Percentiles rank a stretch among this genome's conserved stretches.
Conservation (phyloP, 2,888 invertebrate genomes). For the Himalopsyche tibetana region DNA sequence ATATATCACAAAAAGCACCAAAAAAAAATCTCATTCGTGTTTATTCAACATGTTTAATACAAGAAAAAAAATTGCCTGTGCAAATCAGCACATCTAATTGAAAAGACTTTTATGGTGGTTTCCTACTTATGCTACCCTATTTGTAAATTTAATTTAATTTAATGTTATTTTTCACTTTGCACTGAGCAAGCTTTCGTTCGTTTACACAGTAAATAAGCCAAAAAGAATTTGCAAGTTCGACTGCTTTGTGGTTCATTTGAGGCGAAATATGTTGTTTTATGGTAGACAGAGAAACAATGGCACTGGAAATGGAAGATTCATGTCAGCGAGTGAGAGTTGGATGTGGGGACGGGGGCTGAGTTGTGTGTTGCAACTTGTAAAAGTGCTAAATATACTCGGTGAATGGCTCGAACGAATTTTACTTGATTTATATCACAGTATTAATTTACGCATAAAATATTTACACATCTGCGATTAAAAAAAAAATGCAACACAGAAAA, state of each 20-base stretch:
- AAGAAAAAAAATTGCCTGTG: too few relatives aligned
- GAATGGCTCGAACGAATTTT: neutral
- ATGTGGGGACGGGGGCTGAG: conserved; percentile 16
- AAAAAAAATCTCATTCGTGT: too few relatives aligned
- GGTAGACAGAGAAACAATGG: conserved; percentile 37
- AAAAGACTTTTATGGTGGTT: too few relatives aligned
- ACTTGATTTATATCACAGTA: neutral
- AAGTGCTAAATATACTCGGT: neutral
- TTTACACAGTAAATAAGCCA: neutral
- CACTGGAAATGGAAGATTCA: conserved; percentile 60
- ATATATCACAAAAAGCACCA: too few relatives aligned
- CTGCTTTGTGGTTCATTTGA: conserved; percentile 14
- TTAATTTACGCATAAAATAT: neutral
- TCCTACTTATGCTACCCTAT: too few relatives aligned
- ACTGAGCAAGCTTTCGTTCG: neutral
- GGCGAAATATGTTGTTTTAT: conserved; percentile 32
- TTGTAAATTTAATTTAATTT: neutral
- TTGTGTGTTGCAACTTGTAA: neutral
- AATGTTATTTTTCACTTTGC: neutral
- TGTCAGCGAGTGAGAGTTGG: conserved; percentile 52
- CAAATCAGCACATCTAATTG: too few relatives aligned
- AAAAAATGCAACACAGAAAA: neutral
- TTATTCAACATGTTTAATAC: too few relatives aligned
- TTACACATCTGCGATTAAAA: neutral
- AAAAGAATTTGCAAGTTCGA: conserved; percentile 23